Base-by-base conservation (phyloP, 2,888 invertebrate species). In the Clivina fossor region DNA sequence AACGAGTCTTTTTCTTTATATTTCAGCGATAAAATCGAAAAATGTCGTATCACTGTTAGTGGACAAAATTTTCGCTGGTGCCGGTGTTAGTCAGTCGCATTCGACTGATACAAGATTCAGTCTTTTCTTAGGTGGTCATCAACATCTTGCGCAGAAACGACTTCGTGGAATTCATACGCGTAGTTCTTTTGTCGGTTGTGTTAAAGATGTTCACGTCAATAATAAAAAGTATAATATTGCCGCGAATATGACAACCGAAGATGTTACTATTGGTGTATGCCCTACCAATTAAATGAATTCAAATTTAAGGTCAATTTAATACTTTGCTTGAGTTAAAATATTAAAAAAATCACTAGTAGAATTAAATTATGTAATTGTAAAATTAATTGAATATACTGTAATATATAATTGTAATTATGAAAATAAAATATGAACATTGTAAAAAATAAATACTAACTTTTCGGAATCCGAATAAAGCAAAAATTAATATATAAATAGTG, bases 101-200 rank as follows among this genome's bases (percentile, higher is more conserved):
- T 81, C 84, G 0, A 90, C 93, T 0, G 85, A 89, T 65, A 93
- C 93, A 0, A 84, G 84, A 20, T 86, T 92, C 58, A 90, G 93
- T 0, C 77, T 98, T 24, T 97, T 89, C 74, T 79, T 98, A 65
- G 98, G 98, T 15, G 96, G 96, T 0, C 89, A 94, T 73, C 85
- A 86, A 1, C 76, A 79, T 51, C 69, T 76, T 55, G 30, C 38
- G 2, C 61, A 73, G 11, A 62, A 66, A 40, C 69, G 67, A 60
- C 68, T 79, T 1, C 75, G 83, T 22, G 94, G 93, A 1, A 80
- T 90, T 2, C 78, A 79, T 30, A 86, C 90, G 0, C 76, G 79
- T 9, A 78, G 82, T 19, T 85, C 86, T 7, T 96, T 82, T 72
- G 84, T 89, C 28, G 91, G 93, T 16, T 90, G 93, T 69, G 84